Base-by-base conservation (phyloP, 1,140 invertebrate genomes). In the Tetranychus cinnabarinus region DNA sequence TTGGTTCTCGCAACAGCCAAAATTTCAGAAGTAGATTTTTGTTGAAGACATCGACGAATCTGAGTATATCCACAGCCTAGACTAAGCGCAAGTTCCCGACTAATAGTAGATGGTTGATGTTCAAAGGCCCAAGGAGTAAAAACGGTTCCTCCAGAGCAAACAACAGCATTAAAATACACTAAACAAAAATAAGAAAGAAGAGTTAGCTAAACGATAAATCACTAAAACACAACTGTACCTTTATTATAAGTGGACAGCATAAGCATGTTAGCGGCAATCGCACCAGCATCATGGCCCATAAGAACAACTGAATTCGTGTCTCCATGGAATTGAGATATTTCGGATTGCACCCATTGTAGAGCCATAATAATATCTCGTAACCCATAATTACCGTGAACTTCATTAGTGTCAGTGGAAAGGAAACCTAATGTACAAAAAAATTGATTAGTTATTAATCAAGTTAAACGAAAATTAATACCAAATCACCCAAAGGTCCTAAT, bases 311-410 rank as follows among this genome's bases (percentile, higher is more conserved):
- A 88, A 8, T 80, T 80, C 0, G 86, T 79, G 75, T 97, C 89
- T 0, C 90, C 91, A n/a, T 86, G 86, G 68, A 96, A 95, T 59
- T 81, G 80, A 2, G 79, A 84, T 37, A 95, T 88, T 71, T 95
- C 93, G 70, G 92, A 85, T 69, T 91, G 84, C 47, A 96, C 80
- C 88, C 88, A 91, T 68, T 90, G 86, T 47, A 91, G 73, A 0
- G 87, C 87, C 2, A 88, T 86, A 67, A 91, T 86, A 72, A 93
- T 88, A 71, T 96, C 91, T 82, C 93, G 85, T n/a, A 95, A 77
- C 1, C 88, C 91, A 71, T 91, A 91, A 77, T 96, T 95, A 33
- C 86, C 64, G 83, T 85, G 55, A 80, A 85, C 65, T 80, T 80
- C 61, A 81, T 89, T 85, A 5, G 85, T 84, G 67, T 87, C 86